Percentiles rank a stretch among this genome's conserved stretches.
Evolutionary conservation across 2,113 vertebrate species (phyloP).

Genomic region (Gymnarchus niloticus): DNA sequence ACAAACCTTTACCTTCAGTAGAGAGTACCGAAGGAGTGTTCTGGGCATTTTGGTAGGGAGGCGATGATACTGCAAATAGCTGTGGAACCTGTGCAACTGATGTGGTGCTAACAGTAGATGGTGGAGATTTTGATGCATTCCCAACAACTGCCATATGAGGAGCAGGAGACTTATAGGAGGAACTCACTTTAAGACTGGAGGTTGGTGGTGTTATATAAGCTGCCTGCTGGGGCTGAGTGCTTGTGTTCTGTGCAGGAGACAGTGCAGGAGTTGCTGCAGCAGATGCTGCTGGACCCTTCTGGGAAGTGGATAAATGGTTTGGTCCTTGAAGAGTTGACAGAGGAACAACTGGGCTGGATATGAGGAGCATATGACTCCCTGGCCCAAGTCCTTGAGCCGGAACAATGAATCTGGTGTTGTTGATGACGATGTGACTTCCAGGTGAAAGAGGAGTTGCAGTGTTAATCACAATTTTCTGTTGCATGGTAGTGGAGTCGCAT

Average conservation of each 20-base stretch:
- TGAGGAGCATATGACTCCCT: conserved; percentile 86
- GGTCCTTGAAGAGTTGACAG: conserved; percentile 43
- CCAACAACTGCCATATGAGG: conserved; percentile 15
- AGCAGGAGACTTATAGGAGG: conserved; percentile 7
- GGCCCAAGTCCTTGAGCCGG: conserved; percentile 85
- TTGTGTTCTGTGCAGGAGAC: conserved; percentile 33
- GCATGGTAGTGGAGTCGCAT: conserved; percentile 52
- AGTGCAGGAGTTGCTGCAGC: conserved; percentile 28
- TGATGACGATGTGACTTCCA: conserved; percentile 91
- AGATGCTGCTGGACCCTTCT: conserved; percentile 52
- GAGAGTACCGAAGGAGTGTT: conserved; percentile 25
- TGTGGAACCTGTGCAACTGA: conserved; percentile 28
- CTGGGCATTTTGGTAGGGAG: conserved; percentile 20
- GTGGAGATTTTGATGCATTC: conserved; percentile 14
- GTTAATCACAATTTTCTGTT: conserved; percentile 89
- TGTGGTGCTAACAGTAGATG: conserved; percentile 18
- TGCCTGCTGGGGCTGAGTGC: conserved; percentile 29
- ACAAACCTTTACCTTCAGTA: conserved; percentile 20
- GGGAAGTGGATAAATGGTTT: conserved; percentile 38
- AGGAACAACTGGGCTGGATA: conserved; percentile 64
- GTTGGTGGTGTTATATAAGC: conserved; percentile 28
- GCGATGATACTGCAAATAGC: conserved; percentile 15
- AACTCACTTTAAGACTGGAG: conserved; percentile 18
- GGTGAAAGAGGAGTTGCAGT: conserved; percentile 79
- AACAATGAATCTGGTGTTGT: conserved; percentile 82